Evolutionary conservation across 1,140 invertebrate genomes (phyloP), one percentile per base, ranked within the genome.

Genomic region (Physella acuta): DNA sequence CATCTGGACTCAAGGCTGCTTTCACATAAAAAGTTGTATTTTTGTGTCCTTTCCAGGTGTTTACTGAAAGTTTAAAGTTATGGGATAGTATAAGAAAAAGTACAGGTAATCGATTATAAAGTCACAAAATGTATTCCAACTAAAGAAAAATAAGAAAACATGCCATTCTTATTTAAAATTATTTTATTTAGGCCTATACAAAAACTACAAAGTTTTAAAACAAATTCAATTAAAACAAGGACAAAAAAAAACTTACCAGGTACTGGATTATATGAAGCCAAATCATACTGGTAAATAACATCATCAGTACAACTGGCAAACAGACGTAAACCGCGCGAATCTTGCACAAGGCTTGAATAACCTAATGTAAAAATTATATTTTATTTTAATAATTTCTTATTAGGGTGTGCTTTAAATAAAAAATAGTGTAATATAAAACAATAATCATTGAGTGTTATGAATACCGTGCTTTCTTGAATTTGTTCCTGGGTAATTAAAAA

Each of bases 281-380:
- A 85, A 79, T 95, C 92, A 79, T 91, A 95, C 75, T 91, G 90
- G 81, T 94, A 95, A 53, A 96, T 93, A 31, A 89, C 88, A 78
- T 91, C 90, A 82, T 95, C 92, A 87, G 93, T 91, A 82, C 92
- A 94, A 81, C 90, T 94, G 3, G 92, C 93, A 86, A 92, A 96
- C 0, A 95, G 82, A n/a, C 87, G 88, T 5, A 89, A 85, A 55
- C 88, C 83, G 3, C 88, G 85, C 11, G 89, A 89, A 81, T 93
- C 91, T 65, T 94, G 86, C 20, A 90, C 85, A 0, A 95, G 81
- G 75, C 91, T 93, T 5, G 92, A 92, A 81, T 91, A 94, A 0
- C 93, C 93, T 82, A 68, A 31, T 64, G n/a, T n/a, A n/a, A n/a
- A n/a, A n/a, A n/a, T n/a, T n/a, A n/a, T n/a, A n/a, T n/a, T n/a